A percentile compares a stretch with the other conserved stretches of the same genome.
Conservation (phyloP, 2,113 vertebrate genomes). For the Benitochromis conjunctus region DNA sequence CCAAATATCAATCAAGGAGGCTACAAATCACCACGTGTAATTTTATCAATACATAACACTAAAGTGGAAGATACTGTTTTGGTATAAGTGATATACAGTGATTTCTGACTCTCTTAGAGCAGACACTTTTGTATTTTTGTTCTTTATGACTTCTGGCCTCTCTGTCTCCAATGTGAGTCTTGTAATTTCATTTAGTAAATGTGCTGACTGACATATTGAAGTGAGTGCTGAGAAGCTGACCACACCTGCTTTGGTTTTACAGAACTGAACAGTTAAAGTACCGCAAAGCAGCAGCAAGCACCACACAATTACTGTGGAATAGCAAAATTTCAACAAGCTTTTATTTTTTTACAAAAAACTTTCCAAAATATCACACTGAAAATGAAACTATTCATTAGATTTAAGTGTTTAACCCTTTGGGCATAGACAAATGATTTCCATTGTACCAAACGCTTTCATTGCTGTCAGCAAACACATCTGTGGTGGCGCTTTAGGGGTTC, state of each 20-base stretch:
- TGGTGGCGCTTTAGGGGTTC: not conserved
- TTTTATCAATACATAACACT: not conserved
- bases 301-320: not conserved
- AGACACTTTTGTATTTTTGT: not conserved
- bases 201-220: slow-evolving; percentile 23
- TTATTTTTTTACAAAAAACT: not conserved
- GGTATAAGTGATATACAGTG: not conserved
- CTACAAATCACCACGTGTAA: not conserved
- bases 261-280: not conserved
- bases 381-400: not conserved
- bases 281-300: not conserved
- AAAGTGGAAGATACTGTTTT: not conserved
- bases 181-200: slow-evolving; percentile 21
- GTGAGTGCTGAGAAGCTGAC: not conserved
- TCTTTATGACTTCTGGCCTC: slow-evolving; percentile 3
- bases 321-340: not conserved
- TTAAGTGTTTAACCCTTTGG: not conserved
- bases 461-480: not conserved
- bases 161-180: slow-evolving; percentile 11
- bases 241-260: slow-evolving; percentile 4
- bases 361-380: not conserved
- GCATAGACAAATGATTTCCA: not conserved
- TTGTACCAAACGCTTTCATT: not conserved
- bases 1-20: not conserved
- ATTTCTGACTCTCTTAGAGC: not conserved